Evolutionary conservation across 2,888 invertebrate species (phyloP), one percentile per base, ranked within the genome.

Genomic region (Nineta flava): DNA sequence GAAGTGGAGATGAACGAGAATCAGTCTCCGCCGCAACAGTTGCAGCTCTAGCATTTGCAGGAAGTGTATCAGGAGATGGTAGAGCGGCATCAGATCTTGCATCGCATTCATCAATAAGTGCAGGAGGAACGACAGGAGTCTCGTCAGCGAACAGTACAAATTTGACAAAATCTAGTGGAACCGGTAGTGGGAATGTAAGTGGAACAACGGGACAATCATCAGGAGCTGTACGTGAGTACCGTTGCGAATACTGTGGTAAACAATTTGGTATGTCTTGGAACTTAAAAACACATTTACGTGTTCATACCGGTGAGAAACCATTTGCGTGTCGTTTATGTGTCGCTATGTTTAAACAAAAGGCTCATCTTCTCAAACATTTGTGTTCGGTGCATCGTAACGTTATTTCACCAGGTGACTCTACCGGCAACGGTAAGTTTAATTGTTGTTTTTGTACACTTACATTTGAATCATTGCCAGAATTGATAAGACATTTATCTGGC

Each of bases 221-320:
- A 68, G 54, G 74, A 69, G 54, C 60, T 31, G 84, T 87, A 43
- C 76, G 88, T 51, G 88, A 88, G 65, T 90, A 90, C 65, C 81
- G 87, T 52, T 90, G 88, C 64, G 86, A 85, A 63, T 88, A 88
- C 65, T 88, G 88, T 65, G 87, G 87, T 50, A 90, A 90, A 68
- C 88, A 88, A 66, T 90, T 90, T 60, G 88, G 88, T 52, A 88
- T 88, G 88, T 87, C 87, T 52, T 90, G 88, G 88, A 90, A 90
- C 72, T 74, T 90, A 61, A 90, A 90, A 66, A 90, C 88, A 53
- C 88, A 88, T 68, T 72, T 88, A 51, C 75, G 88, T 62, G 88
- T 90, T 17, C 88, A 88, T 61, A 90, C 88, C 0, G 88, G 88
- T 52, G 88, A 90, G 59, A 90, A 88, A 64, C 88, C 88, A 1